These are phyloP conservation scores for Sanderia malayensis DNA, from an alignment of 30 jellyfish, hydroid and myxozoan species.

Conservation along the genomic window DNA sequence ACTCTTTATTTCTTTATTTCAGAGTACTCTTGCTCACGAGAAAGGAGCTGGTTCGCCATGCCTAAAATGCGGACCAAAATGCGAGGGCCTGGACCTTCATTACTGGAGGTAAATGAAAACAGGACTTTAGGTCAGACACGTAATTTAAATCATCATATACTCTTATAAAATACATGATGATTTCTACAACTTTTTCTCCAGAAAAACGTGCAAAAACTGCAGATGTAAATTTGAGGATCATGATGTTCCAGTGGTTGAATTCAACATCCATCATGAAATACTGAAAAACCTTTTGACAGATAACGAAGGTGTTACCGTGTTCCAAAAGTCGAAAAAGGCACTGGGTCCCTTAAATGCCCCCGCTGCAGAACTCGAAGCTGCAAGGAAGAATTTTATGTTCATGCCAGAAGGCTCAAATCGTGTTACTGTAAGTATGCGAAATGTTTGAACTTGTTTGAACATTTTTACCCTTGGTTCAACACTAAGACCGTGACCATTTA, in stretches of 20 bases:
- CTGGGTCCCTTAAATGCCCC: slow-evolving; percentile 49
- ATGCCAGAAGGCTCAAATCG: slow-evolving; percentile 82
- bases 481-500: no score
- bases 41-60: slow-evolving; percentile 90
- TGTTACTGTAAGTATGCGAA: slow-evolving; percentile 79
- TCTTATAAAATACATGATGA: no score
- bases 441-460: no score
- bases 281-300: slow-evolving; percentile 43
- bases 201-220: slow-evolving; percentile 86
- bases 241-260: slow-evolving; percentile 72
- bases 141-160: no score
- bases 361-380: slow-evolving; percentile 73
- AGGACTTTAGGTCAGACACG: no score
- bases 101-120: slow-evolving; percentile 97
- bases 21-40: slow-evolving; percentile 84
- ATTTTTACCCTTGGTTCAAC: no score
- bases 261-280: slow-evolving; percentile 67
- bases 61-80: slow-evolving; percentile 87
- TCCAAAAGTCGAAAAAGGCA: slow-evolving; percentile 56
- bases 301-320: slow-evolving; percentile 62
- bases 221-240: slow-evolving; percentile 85
- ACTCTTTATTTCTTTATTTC: not conserved
- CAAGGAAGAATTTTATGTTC: slow-evolving; percentile 74
- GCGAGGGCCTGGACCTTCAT: slow-evolving; percentile 96
- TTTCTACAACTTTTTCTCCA: no score